Evolutionary conservation across 1,140 invertebrate species (phyloP).

Genomic region (Nasonia vitripennis): DNA sequence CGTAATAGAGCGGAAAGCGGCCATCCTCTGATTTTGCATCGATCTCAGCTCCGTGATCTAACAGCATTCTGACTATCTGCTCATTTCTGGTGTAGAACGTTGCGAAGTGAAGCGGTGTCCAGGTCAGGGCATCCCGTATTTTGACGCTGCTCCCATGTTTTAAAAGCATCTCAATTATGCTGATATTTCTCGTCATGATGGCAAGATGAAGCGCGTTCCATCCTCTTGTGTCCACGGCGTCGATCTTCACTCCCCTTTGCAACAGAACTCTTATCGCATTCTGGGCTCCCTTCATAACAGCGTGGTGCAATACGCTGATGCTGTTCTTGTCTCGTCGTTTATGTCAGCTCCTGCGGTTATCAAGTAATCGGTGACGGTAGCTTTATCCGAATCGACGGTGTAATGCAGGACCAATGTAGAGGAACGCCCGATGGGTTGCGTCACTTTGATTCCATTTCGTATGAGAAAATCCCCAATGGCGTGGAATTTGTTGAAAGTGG

Average conservation of each 20-base stretch:
- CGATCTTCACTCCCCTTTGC: neutral
- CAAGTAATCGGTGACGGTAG: conserved; percentile 65
- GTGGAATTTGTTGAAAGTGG: too few species aligned
- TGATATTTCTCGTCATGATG: neutral
- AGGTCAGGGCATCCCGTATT: neutral
- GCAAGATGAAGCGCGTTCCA: conserved; percentile 21
- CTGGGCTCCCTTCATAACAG: conserved; percentile 76
- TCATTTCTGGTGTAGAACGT: conserved; percentile 4
- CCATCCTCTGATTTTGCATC: conserved; percentile 47
- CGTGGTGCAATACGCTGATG: conserved; percentile 44
- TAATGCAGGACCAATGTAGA: conserved; percentile 25
- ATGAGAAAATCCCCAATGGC: too few species aligned
- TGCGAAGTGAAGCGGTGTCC: conserved; percentile 21
- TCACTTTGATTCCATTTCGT: too few species aligned
- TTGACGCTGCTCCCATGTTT: neutral
- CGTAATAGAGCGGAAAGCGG: conserved; percentile 50
- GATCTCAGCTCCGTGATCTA: conserved; percentile 53
- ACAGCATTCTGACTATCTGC: conserved; percentile 52
- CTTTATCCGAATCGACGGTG: conserved; percentile 39
- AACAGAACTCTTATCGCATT: conserved; percentile 73
- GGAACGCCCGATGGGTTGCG: too few species aligned
- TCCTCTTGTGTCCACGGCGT: neutral
- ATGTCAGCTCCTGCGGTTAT: conserved; percentile 34
- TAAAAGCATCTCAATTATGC: neutral
- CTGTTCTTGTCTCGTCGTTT: conserved; percentile 14